phyloP scores from a whole-genome alignment of 2,888 invertebrate species.

The Athetis lepigone region DNA sequence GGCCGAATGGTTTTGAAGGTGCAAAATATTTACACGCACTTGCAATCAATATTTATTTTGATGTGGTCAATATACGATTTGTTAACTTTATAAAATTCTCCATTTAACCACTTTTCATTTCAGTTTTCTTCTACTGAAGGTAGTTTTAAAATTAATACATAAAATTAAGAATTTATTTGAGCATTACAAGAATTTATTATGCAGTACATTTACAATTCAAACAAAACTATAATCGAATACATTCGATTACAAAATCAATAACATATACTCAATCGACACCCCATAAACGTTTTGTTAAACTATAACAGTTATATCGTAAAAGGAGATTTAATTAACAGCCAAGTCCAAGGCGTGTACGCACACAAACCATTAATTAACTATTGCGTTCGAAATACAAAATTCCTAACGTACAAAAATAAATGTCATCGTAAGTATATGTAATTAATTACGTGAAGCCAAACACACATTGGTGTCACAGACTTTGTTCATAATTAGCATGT shows the following conservation, averaged over 20 bases:
- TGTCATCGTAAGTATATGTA: slow-evolving; percentile 55
- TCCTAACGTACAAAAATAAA: slow-evolving; percentile 43
- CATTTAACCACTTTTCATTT: background rate
- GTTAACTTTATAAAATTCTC: too few species aligned
- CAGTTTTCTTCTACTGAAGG: background rate
- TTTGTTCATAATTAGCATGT: slow-evolving; percentile 77
- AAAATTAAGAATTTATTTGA: background rate
- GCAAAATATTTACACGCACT: background rate
- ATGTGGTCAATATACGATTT: too few species aligned
- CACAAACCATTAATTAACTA: slow-evolving; percentile 37
- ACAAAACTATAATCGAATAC: slow-evolving; percentile 20
- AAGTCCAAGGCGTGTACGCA: slow-evolving; percentile 23
- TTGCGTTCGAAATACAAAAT: slow-evolving; percentile 39
- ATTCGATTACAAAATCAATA: slow-evolving; percentile 22
- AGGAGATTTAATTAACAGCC: slow-evolving; percentile 41
- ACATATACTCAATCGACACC: slow-evolving; percentile 14
- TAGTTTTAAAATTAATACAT: background rate
- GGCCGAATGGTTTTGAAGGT: too few species aligned
- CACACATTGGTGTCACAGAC: slow-evolving; percentile 69
- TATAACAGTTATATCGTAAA: slow-evolving; percentile 26
- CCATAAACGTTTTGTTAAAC: slow-evolving; percentile 31
- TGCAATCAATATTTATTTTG: background rate
- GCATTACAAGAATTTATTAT: slow-evolving; percentile 4
- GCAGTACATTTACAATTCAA: slow-evolving; percentile 11
- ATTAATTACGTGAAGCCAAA: slow-evolving; percentile 67